phyloP scores from a whole-genome alignment of 2,888 invertebrate genomes.

The Leucoma salicis region DNA sequence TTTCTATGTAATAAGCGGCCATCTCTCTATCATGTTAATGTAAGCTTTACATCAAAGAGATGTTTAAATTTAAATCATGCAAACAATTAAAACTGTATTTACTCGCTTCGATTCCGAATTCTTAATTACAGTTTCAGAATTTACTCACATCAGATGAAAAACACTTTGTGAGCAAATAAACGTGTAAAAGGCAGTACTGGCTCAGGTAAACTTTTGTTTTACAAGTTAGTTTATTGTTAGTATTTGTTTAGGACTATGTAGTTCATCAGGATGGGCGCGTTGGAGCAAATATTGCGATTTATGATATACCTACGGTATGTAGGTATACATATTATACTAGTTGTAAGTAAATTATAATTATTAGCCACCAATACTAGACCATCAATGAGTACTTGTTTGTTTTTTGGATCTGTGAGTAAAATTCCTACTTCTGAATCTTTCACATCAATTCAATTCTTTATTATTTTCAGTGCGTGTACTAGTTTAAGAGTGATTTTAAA shows the following conservation, averaged over 20 bases:
- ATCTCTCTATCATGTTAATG: constrained; percentile 13
- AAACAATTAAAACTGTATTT: constrained; percentile 28
- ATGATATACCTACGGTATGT: no score
- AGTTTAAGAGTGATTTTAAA: no score
- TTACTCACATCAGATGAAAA: constrained; percentile 17
- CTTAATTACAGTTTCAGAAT: constrained; percentile 26
- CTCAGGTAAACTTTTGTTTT: constrained; percentile 48
- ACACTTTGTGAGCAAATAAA: constrained; percentile 25
- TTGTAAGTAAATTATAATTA: not conserved
- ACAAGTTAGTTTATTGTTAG: constrained; percentile 40
- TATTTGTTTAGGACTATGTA: constrained; percentile 63
- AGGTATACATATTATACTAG: not conserved
- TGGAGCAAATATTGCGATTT: constrained; percentile 28
- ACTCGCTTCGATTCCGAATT: constrained; percentile 20
- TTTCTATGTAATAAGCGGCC: no score
- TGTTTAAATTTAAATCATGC: constrained; percentile 18
- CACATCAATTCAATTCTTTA: no score
- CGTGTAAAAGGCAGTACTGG: constrained; percentile 23
- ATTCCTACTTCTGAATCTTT: no score
- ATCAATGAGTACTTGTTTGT: no score
- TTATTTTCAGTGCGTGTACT: no score
- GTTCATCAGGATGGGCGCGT: constrained; percentile 48
- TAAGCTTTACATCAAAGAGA: constrained; percentile 6
- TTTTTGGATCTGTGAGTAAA: no score
- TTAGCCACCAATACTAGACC: no score